These are phyloP conservation scores for Andricus quercusramuli DNA, from an alignment of 2,888 invertebrate genomes.

Conservation along the genomic window DNA sequence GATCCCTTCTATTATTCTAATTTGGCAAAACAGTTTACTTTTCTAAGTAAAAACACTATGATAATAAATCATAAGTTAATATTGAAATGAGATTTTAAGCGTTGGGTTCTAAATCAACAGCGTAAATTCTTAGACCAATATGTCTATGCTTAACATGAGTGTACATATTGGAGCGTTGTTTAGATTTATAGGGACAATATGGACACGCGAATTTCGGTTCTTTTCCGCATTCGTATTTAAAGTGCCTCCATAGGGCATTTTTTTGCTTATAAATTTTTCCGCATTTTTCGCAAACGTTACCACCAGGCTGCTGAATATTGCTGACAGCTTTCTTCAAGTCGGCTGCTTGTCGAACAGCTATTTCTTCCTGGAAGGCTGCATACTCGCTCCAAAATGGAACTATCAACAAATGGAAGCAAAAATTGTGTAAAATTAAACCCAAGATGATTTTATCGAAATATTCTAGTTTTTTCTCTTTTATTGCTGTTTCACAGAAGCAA, in stretches of 20 bases:
- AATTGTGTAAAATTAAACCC: neutral
- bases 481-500: too few relatives aligned
- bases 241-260: slow-evolving; percentile 69
- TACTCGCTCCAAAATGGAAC: slow-evolving; percentile 25
- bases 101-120: slow-evolving; percentile 62
- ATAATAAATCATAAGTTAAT: neutral
- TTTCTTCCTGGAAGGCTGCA: slow-evolving; percentile 20
- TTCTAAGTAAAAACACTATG: neutral
- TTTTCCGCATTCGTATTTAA: slow-evolving; percentile 74
- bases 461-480: neutral
- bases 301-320: slow-evolving; percentile 36
- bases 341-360: slow-evolving; percentile 10
- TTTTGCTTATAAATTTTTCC: slow-evolving; percentile 68
- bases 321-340: neutral
- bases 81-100: slow-evolving; percentile 34
- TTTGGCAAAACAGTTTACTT: neutral
- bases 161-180: slow-evolving; percentile 68
- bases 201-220: slow-evolving; percentile 71
- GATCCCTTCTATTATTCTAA: neutral
- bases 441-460: neutral
- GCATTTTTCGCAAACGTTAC: slow-evolving; percentile 64
- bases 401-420: slow-evolving; percentile 32
- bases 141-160: slow-evolving; percentile 69
- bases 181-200: slow-evolving; percentile 68
- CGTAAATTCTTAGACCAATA: slow-evolving; percentile 62